Conservation (phyloP, 2,797 vertebrate species). For the Pygocentrus nattereri region DNA sequence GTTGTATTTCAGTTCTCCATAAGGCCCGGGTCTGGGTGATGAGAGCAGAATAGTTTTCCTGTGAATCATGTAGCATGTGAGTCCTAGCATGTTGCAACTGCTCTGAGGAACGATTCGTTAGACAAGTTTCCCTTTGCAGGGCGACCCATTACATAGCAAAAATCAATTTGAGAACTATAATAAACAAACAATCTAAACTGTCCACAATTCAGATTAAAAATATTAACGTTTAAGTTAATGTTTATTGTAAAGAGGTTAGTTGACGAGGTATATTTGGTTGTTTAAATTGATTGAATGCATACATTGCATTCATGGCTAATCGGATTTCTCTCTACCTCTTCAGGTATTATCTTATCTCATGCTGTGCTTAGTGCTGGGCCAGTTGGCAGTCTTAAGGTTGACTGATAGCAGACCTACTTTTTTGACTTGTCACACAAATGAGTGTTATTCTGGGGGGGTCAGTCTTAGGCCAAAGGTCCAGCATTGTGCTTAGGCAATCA, state of each 20-base stretch:
- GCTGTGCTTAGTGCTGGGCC: conserved; percentile 59
- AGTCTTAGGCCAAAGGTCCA: conserved; percentile 59
- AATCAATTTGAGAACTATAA: conserved; percentile 16
- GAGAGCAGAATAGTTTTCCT: conserved; percentile 52
- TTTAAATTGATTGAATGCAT: conserved; percentile 11
- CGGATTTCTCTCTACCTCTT: background rate
- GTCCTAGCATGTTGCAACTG: conserved; percentile 64
- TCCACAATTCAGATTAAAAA: background rate
- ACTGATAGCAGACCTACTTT: conserved; percentile 69
- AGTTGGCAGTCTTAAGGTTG: conserved; percentile 73
- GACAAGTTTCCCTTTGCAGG: conserved; percentile 43
- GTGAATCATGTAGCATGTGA: conserved; percentile 70
- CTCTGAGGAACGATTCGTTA: conserved; percentile 29
- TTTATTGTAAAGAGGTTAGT: background rate
- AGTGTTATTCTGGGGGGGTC: conserved; percentile 31
- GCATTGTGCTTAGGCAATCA: conserved; percentile 58
- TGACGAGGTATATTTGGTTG: no score
- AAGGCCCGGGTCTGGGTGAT: conserved; percentile 3
- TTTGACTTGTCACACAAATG: conserved; percentile 59
- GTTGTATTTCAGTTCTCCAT: conserved; percentile 61
- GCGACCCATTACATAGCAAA: background rate
- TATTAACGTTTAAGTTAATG: background rate
- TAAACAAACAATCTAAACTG: background rate
- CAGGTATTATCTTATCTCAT: conserved; percentile 71
- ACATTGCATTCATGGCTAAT: background rate